A percentile compares a stretch with the other conserved stretches of the same genome.
Evolutionary conservation across 2,113 vertebrate species (phyloP).

Genomic region (Gadus macrocephalus): DNA sequence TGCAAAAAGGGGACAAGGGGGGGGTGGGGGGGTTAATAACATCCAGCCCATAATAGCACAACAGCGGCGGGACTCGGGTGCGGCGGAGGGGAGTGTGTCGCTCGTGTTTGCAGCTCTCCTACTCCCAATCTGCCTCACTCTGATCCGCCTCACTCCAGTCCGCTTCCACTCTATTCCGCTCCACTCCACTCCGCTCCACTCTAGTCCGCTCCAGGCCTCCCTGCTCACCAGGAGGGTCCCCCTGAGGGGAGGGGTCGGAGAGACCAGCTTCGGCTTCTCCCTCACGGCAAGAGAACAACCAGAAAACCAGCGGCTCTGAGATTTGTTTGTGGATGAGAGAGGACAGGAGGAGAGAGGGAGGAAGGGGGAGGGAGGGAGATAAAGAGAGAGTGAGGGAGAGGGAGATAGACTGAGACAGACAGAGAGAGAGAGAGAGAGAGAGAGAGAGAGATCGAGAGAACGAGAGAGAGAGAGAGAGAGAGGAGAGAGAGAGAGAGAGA

Average conservation of each 20-base stretch:
- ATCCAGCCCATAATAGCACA: conserved; percentile 80
- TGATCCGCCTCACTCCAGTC: not conserved
- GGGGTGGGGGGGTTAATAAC: conserved; percentile 75
- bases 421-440: conserved; percentile 36
- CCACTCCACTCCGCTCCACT: no score
- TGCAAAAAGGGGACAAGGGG: conserved; percentile 72
- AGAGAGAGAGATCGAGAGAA: no score
- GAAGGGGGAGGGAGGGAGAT: no score
- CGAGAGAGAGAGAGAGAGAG: no score
- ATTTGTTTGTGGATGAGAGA: conserved; percentile 39
- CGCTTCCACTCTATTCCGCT: no score
- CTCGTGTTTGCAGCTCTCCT: conserved; percentile 63
- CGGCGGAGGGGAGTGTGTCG: conserved; percentile 56
- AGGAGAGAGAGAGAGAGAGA: conserved; percentile 44
- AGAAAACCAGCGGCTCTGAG: conserved; percentile 37
- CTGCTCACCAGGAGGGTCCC: conserved; percentile 57
- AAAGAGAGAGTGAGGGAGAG: conserved; percentile 21
- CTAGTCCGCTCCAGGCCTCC: not conserved
- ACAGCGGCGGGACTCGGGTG: conserved; percentile 59
- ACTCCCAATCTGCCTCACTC: conserved; percentile 12
- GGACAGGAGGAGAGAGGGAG: conserved; percentile 23
- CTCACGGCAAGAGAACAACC: no score
- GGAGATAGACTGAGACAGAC: conserved; percentile 45
- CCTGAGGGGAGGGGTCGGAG: conserved; percentile 56
- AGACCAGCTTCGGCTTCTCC: conserved; percentile 24